phyloP scores from a whole-genome alignment of 2,797 vertebrate species.

The Pteronotus mesoamericanus region DNA sequence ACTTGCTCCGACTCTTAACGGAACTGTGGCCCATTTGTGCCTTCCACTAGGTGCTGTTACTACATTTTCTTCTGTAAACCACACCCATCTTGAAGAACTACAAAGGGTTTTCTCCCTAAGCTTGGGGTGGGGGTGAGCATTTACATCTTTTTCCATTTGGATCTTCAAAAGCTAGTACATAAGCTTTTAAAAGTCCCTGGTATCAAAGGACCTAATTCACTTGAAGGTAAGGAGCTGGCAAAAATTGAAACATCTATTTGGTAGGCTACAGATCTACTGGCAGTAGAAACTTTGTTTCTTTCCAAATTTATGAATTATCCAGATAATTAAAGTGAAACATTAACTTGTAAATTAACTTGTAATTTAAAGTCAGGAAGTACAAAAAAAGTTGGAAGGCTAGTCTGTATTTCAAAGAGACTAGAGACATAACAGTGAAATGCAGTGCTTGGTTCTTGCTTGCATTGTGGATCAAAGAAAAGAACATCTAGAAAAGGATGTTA shows the following conservation, averaged over 20 bases:
- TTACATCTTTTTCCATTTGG: constrained; percentile 1
- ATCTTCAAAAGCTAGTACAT: not conserved
- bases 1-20: not conserved
- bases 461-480: not conserved
- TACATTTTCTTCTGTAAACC: constrained; percentile 4
- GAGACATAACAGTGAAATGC: not conserved
- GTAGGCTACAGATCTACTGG: not conserved
- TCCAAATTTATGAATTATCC: not conserved
- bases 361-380: too few relatives aligned
- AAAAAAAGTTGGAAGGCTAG: not conserved
- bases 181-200: not conserved
- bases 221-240: not conserved
- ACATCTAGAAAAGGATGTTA: not conserved
- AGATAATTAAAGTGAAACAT: not conserved
- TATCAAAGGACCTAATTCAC: not conserved
- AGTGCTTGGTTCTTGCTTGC: not conserved
- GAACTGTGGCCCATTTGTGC: not conserved
- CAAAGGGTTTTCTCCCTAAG: not conserved
- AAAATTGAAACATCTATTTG: not conserved
- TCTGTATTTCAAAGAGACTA: not conserved
- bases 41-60: not conserved
- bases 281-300: not conserved
- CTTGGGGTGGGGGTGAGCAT: not conserved
- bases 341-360: not conserved
- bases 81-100: not conserved